Base-by-base conservation (phyloP, 2,113 vertebrate genomes). In the Plecotus auritus region DNA sequence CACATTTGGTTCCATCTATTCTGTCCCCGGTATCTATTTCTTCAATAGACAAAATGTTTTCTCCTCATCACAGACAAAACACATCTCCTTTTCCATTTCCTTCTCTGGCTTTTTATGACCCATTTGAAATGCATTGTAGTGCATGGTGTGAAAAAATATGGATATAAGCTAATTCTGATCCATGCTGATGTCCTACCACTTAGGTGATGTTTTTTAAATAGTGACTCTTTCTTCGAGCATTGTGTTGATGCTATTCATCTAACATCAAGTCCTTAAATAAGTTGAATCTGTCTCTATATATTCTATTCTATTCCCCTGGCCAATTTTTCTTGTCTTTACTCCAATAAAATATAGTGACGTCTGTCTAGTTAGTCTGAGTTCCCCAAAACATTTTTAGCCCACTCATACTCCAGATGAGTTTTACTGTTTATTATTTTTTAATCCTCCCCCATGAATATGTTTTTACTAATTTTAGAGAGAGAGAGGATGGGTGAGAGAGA, bases 1-100 rank as follows among this genome's bases (percentile, higher is more conserved):
- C 86, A 91, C 83, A 95, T 91, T 97, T 86, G 72, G 73, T 82
- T 56, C 54, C 49, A 18, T 81, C 74, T 22, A 22, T 83, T 69
- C 89, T 42, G 51, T 69, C 45, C 91, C 54, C 12, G 11, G 37
- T 83, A 67, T 70, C 94, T 91, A 42, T 54, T 86, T 85, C 42
- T 17, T 88, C 74, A 61, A 59, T 54, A 74, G 66, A 88, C 86
- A 92, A 94, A 94, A 85, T 83, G 69, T 84, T 95, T 95, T 95
- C 91, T 92, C 35, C 47, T 93, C 47, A 2, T 70, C 67, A 18
- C 35, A 61, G 73, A 77, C 2, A 45, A 97, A 88, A 78, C 8
- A 18, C 59, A 54, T 92, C 90, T 82, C 56, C 73, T 56, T 92
- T 90, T 85, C 91, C 67, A 85, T 74, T 84, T 95, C 81, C 91